Base-by-base conservation (phyloP, 2,113 vertebrate genomes). In the Cynocephalus volans region DNA sequence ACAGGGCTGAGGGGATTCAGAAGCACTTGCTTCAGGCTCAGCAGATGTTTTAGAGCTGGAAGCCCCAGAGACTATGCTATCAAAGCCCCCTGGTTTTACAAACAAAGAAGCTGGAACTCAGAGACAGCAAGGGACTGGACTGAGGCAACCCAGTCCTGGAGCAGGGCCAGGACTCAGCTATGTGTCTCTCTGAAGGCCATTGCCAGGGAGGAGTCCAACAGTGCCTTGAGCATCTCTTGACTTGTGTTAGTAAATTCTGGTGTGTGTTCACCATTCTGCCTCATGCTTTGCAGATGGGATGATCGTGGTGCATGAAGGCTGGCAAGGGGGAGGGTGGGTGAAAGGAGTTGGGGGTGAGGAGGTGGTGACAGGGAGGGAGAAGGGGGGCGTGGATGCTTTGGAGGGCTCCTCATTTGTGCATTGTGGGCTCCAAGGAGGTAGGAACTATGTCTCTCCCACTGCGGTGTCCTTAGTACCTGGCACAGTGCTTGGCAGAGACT, bases 131-230 rank as follows among this genome's bases (percentile, higher is more conserved):
- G 36, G 3, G 24, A 60, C 36, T n/a, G 65, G 31, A 64, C 14
- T 8, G 64, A 85, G 83, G 33, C 5, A 1, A 58, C 41, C 73
- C 81, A 31, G 14, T 13, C 28, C n/a, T 88, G 89, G 64, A 70
- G n/a, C 90, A 58, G 87, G 36, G 70, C 76, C 33, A 3, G 33
- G 70, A 45, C 28, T 75, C 75, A 45, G 62, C 24, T 41, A 1
- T 83, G 60, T 9, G 79, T 70, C 77, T 97, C 65, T 88, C 28
- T 58, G 70, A 85, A 65, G 91, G 72, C 60, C 26, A 28, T 15
- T 31, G 60, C 50, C 76, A 54, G 65, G n/a, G 65, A 97, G 72
- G 77, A 56, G 75, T 41, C 83, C 93, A 28, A 56, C 65, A 84
- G 41, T 21, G 24, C 45, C 3, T 5, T 48, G 70, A 84, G 45